Conservation (phyloP, 2,113 vertebrate species). For the Istiophorus platypterus region DNA sequence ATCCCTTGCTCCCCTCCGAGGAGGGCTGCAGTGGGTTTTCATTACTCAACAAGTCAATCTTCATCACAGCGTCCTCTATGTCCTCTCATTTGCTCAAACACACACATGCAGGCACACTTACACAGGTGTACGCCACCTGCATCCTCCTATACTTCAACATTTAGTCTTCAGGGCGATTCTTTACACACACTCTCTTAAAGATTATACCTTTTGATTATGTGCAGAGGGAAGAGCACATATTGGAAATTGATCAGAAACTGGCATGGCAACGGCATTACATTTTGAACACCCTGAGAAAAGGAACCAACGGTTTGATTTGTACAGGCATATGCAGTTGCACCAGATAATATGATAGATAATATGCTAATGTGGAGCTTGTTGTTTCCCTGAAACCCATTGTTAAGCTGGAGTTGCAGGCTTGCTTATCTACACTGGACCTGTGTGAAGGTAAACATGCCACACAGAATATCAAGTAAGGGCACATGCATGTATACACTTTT, state of each 20-base stretch:
- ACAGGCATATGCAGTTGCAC: not conserved
- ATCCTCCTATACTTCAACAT: not conserved
- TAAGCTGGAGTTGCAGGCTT: constrained; percentile 27
- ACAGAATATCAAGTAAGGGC: constrained; percentile 56
- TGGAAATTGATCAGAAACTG: not conserved
- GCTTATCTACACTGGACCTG: constrained; percentile 36
- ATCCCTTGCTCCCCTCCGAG: constrained; percentile 61
- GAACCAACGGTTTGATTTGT: not conserved
- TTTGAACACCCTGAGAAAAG: not conserved
- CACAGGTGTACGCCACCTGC: constrained; percentile 33
- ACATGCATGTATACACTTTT: constrained; percentile 26
- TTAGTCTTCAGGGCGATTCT: not conserved
- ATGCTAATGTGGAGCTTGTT: constrained; percentile 34
- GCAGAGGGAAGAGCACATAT: not conserved
- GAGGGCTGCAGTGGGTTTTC: constrained; percentile 78
- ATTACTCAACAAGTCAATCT: constrained; percentile 84
- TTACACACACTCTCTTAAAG: not conserved
- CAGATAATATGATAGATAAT: constrained; percentile 25
- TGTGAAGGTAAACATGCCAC: constrained; percentile 34
- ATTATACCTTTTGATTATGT: not conserved
- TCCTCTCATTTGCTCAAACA: constrained; percentile 60
- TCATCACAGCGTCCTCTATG: constrained; percentile 76
- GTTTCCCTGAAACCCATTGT: constrained; percentile 13
- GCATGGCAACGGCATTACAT: not conserved
- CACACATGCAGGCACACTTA: constrained; percentile 5